phyloP scores from a whole-genome alignment of 2,888 invertebrate genomes.

The Gibbula magus region DNA sequence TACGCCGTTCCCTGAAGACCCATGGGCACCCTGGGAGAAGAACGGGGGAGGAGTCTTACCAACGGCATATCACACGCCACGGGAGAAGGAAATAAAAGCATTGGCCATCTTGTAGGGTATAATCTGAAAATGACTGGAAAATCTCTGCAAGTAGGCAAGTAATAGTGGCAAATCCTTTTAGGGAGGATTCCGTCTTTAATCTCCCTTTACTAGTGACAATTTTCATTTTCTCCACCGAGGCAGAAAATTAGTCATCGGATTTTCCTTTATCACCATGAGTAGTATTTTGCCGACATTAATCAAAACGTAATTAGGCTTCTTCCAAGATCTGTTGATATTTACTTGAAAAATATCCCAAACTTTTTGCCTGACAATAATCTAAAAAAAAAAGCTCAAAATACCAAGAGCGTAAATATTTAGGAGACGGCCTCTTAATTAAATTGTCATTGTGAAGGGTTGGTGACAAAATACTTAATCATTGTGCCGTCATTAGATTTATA shows the following conservation, averaged over 20 bases:
- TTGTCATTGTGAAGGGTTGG: slow-evolving; percentile 1
- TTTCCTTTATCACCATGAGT: slow-evolving; percentile 20
- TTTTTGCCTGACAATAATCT: neutral
- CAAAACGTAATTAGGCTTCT: slow-evolving; percentile 22
- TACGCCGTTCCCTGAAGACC: neutral
- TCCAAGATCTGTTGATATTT: slow-evolving; percentile 12
- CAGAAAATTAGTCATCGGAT: slow-evolving; percentile 26
- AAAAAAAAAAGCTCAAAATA: slow-evolving; percentile 1
- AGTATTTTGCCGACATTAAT: slow-evolving; percentile 20
- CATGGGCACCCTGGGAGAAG: neutral
- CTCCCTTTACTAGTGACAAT: slow-evolving; percentile 21
- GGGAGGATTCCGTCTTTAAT: neutral
- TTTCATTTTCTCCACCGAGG: slow-evolving; percentile 21
- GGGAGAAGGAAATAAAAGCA: slow-evolving; percentile 15
- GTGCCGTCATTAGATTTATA: neutral
- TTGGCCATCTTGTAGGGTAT: neutral
- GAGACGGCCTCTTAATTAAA: neutral
- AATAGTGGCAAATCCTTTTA: slow-evolving; percentile 27
- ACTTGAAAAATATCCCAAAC: neutral
- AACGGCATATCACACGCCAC: neutral
- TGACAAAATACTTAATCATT: slow-evolving; percentile 13
- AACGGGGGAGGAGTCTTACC: too few species aligned
- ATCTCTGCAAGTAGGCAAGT: slow-evolving; percentile 18
- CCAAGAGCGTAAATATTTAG: slow-evolving; percentile 10
- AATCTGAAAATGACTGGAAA: slow-evolving; percentile 25